A percentile compares a stretch with the other conserved stretches of the same genome.
These are phyloP conservation scores for Drosophila pandora DNA, from an alignment of 1,140 invertebrate species.

Conservation along the genomic window DNA sequence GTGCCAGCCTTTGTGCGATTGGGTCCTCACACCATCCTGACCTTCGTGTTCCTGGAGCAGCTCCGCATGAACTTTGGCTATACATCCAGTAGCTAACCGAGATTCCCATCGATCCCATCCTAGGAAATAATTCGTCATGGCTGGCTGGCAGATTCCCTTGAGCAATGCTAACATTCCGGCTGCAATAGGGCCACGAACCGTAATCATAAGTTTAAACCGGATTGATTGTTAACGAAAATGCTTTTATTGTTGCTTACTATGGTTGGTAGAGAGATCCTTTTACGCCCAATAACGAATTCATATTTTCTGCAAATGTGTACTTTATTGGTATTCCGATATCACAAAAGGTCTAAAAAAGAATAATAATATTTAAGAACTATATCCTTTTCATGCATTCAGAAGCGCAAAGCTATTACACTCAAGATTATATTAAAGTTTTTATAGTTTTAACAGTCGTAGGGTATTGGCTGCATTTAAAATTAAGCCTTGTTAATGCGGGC, in stretches of 20 bases:
- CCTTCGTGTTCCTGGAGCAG: slow-evolving; percentile 99
- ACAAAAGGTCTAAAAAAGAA: too few relatives aligned
- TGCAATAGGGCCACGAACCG: slow-evolving; percentile 35
- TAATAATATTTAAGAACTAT: neutral
- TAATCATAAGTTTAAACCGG: slow-evolving; percentile 27
- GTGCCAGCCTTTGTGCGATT: slow-evolving; percentile 98
- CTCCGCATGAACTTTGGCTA: slow-evolving; percentile 93
- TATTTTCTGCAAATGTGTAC: neutral
- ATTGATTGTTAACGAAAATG: slow-evolving; percentile 51
- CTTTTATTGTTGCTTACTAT: slow-evolving; percentile 59
- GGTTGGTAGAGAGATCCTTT: slow-evolving; percentile 6
- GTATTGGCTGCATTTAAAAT: neutral
- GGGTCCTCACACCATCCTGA: slow-evolving; percentile 99
- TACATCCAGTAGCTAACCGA: slow-evolving; percentile 14
- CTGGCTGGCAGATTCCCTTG: slow-evolving; percentile 40
- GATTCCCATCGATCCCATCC: neutral
- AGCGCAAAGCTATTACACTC: neutral
- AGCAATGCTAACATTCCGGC: slow-evolving; percentile 70
- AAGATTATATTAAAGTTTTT: neutral
- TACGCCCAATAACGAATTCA: slow-evolving; percentile 6
- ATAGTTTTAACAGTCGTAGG: neutral
- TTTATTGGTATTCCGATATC: neutral
- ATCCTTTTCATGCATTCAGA: neutral
- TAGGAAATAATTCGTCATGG: slow-evolving; percentile 33
- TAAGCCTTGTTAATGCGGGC: neutral